These are phyloP conservation scores for Schrankia costaestrigalis DNA, from an alignment of 2,888 invertebrate species.

Conservation along the genomic window DNA sequence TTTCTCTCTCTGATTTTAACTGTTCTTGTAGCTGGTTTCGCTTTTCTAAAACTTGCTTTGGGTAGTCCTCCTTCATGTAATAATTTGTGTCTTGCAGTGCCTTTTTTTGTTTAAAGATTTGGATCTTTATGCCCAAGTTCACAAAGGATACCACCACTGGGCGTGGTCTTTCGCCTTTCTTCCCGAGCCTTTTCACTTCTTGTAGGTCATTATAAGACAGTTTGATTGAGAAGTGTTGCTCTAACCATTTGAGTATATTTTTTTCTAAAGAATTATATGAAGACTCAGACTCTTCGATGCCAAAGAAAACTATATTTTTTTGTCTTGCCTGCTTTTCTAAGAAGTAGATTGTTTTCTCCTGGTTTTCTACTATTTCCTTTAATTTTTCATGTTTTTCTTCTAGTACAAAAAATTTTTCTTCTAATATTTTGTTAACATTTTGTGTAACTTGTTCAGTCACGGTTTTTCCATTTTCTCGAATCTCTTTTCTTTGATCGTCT, in stretches of 20 bases:
- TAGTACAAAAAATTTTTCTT: slow-evolving; percentile 1
- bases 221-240: neutral
- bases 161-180: slow-evolving; percentile 5
- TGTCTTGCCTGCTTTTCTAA: slow-evolving; percentile 2
- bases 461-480: neutral
- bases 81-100: slow-evolving; percentile 1
- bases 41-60: slow-evolving; percentile 1
- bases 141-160: slow-evolving; percentile 3
- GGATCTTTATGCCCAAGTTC: neutral
- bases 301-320: neutral
- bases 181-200: slow-evolving; percentile 2
- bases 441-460: slow-evolving; percentile 4
- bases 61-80: slow-evolving; percentile 3
- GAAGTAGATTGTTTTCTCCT: neutral
- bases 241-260: slow-evolving; percentile 1
- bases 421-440: slow-evolving; percentile 4
- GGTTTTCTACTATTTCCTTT: too few relatives aligned
- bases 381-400: slow-evolving; percentile 1
- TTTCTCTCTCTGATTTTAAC: slow-evolving; percentile 2
- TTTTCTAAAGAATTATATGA: neutral
- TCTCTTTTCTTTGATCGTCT: neutral
- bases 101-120: slow-evolving; percentile 3
- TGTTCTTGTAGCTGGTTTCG: slow-evolving; percentile 3
- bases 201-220: neutral
- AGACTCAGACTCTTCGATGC: neutral